Evolutionary conservation across 2,797 vertebrate species (phyloP).

Genomic region (Muraenolepis orangiensis): DNA sequence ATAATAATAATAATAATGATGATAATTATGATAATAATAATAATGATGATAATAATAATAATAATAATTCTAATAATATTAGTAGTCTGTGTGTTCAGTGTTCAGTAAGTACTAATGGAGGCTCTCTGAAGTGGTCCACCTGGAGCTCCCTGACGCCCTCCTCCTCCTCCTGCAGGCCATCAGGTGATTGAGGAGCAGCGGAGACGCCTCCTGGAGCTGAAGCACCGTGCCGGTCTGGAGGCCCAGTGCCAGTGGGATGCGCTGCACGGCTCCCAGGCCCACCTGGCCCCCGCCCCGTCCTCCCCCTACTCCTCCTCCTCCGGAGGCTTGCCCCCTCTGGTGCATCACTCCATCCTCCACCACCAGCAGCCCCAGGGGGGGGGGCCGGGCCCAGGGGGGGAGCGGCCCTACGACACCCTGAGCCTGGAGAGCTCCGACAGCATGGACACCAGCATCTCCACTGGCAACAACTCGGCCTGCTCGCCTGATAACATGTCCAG

Average conservation of each 20-base stretch:
- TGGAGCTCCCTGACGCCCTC: too few relatives aligned
- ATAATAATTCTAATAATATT: too few relatives aligned
- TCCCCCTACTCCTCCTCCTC: conserved; percentile 40
- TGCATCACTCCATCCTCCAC: conserved; percentile 93
- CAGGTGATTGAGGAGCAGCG: conserved; percentile 95
- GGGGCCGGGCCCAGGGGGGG: conserved; percentile 56
- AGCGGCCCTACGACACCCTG: conserved; percentile 87
- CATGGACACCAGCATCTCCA: conserved; percentile 93
- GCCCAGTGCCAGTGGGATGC: conserved; percentile 97
- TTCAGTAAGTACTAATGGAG: too few relatives aligned
- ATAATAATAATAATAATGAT: too few relatives aligned
- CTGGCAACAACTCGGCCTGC: conserved; percentile 87
- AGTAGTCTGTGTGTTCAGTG: too few relatives aligned
- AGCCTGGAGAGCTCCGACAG: conserved; percentile 98
- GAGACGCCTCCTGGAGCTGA: conserved; percentile 87
- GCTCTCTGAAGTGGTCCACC: too few relatives aligned
- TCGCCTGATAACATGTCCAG: conserved; percentile 91
- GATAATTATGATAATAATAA: too few relatives aligned
- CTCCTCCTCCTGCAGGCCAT: conserved; percentile 82
- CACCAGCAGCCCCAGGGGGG: conserved; percentile 77
- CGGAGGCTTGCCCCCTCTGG: conserved; percentile 52
- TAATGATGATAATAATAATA: too few relatives aligned
- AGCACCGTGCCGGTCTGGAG: conserved; percentile 87
- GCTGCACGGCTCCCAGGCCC: conserved; percentile 76
- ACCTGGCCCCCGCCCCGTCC: conserved; percentile 49